Base-by-base conservation (phyloP, 2,888 invertebrate genomes). In the Melinaea marsaeus region DNA sequence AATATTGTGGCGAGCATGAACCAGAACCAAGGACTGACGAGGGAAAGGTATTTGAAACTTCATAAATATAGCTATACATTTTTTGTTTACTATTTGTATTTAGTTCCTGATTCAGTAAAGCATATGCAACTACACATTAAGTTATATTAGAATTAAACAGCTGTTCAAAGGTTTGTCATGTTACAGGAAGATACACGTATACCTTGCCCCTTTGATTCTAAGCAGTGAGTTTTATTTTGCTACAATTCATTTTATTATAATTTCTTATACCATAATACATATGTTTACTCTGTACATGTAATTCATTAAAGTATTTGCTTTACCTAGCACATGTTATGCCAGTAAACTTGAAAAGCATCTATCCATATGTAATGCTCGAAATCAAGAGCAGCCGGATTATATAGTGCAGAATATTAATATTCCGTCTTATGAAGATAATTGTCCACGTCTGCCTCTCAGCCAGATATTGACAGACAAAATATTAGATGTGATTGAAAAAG, bases 1-100 rank as follows among this genome's bases (percentile, higher is more conserved):
- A 91, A 65, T 96, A 92, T 77, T 96, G 96, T 76, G 95, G 95
- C 0, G 95, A 95, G 76, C 96, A 95, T 78, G 88, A 92, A 67
- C 92, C 88, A 3, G 76, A 79, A 51, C 86, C 84, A 1, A 73
- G 64, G 59, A 71, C 75, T 32, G 73, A 73, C 32, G 74, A 76
- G 61, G 81, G 78, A 61, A 73, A 81, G 77, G 89, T 84, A 42
- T 9, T 42, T 42, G 7, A 7, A 42, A 42, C 7, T 1, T 11
- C 9, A 42, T 42, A 42, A 42, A 42, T 42, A 9, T 9, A 37
- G 37, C 5, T 1, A 6, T 37, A 37, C 0, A 37, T 37, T 37
- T 37, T 37, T 2, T 7, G 5, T 7, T 37, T 6, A 37, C 7
- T 37, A 37, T 7, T 6, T 6, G 37, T 37, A 7, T 37, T 37